phyloP scores from a whole-genome alignment of 2,888 invertebrate species.

The Muscina levida region DNA sequence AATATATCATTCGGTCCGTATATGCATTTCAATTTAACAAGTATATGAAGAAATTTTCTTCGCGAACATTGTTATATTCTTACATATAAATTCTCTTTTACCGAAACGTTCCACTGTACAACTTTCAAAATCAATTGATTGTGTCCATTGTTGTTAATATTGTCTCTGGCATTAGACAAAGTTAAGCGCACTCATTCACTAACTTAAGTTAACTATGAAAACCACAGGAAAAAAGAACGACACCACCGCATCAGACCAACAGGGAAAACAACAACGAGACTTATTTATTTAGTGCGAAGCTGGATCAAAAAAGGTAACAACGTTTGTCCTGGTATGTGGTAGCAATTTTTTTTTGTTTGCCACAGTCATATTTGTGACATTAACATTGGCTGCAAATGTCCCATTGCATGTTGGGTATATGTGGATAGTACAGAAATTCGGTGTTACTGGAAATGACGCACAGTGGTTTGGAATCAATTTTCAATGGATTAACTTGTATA shows the following conservation, averaged over 20 bases:
- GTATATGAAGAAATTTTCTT: no score
- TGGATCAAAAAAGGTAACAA: background rate
- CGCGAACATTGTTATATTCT: no score
- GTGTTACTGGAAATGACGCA: no score
- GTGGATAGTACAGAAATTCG: background rate
- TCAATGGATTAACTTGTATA: no score
- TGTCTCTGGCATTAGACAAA: conserved; percentile 17
- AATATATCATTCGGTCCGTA: no score
- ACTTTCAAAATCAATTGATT: no score
- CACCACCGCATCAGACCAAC: background rate
- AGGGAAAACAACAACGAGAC: background rate
- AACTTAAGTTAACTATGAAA: background rate
- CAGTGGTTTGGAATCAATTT: no score
- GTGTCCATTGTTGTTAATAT: no score
- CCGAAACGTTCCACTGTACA: no score
- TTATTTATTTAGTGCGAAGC: conserved; percentile 1
- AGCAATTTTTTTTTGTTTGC: no score
- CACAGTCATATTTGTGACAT: background rate
- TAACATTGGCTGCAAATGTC: background rate
- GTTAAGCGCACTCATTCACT: background rate
- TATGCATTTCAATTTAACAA: no score
- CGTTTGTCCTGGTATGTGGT: conserved; percentile 1
- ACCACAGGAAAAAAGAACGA: background rate
- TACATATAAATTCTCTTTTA: no score
- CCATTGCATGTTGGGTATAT: background rate